Evolutionary conservation across 2,113 vertebrate species (phyloP), one percentile per base, ranked within the genome.

Genomic region (Cynocephalus volans): DNA sequence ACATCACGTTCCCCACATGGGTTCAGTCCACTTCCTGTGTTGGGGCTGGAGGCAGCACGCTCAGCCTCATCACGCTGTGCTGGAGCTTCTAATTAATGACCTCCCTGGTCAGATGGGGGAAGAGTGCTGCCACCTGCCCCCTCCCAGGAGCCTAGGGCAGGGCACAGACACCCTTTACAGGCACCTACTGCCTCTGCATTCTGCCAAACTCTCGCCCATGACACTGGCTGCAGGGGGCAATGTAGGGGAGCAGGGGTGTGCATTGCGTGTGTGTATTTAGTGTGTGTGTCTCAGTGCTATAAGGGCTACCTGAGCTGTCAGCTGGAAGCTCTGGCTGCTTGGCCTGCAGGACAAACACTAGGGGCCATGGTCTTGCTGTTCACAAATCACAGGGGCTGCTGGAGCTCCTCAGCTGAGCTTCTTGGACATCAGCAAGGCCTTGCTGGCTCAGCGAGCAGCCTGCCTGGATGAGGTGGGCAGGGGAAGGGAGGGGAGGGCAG

Each of bases 11-110:
- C 45, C 23, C 56, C 60, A 19, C 73, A 45, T 58, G 12, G 41
- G 41, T 48, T 89, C 31, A 23, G 73, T 84, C 83, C 24, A 54
- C 50, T 79, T 96, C 88, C 91, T 89, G 90, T 67, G 65, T 54
- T 15, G 31, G 48, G 60, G 21, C 93, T 45, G 41, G 52, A 93
- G 70, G 70, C 45, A 3, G 5, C 64, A 64, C 0, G 4, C 62
- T 60, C 41, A 14, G 33, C 79, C 41, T 91, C 24, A 10, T 15
- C 6, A 8, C 1, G 0, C 52, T 15, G n/a, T 13, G 72, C 52
- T 41, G 36, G 56, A 41, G 26, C 45, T 77, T 76, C 87, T 96
- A 31, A 82, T 70, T 69, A 93, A 80, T 45, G 36, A 90, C 13
- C 10, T 41, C 1, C 17, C 54, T 79, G 36, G 5, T 24, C 81